phyloP scores from a whole-genome alignment of 2,113 vertebrate genomes.

The Ciconia maguari region DNA sequence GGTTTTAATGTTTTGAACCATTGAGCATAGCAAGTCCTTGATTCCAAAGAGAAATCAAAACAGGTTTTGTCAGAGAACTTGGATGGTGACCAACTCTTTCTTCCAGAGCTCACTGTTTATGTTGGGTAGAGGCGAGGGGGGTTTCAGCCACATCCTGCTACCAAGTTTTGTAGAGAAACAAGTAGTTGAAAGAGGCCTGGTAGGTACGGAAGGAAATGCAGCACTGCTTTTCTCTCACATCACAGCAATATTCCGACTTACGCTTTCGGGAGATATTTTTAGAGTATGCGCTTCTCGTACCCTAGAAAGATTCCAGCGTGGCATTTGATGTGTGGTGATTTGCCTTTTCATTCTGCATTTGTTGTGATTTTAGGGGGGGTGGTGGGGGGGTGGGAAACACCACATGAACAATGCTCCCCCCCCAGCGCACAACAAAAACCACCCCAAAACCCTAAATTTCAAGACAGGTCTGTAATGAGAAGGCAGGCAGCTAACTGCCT shows the following conservation, averaged over 20 bases:
- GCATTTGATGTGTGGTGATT: background rate
- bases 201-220: constrained; percentile 73
- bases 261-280: constrained; percentile 76
- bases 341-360: background rate
- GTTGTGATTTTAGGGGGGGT: background rate
- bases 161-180: constrained; percentile 69
- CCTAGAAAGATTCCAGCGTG: constrained; percentile 24
- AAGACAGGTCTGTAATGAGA: background rate
- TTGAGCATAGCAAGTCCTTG: background rate
- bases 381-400: background rate
- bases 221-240: constrained; percentile 64
- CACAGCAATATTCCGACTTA: constrained; percentile 51
- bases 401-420: background rate
- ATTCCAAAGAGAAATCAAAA: constrained; percentile 25
- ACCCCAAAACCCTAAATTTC: background rate
- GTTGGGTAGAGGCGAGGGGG: constrained; percentile 15
- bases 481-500: background rate
- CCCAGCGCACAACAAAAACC: background rate
- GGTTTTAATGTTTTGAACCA: background rate
- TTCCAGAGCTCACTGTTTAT: constrained; percentile 39
- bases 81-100: constrained; percentile 28
- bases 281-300: constrained; percentile 33
- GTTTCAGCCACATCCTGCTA: constrained; percentile 73
- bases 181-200: constrained; percentile 68
- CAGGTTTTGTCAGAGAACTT: background rate